Base-by-base conservation (phyloP, 2,113 vertebrate genomes). In the Coryphaenoides rupestris region DNA sequence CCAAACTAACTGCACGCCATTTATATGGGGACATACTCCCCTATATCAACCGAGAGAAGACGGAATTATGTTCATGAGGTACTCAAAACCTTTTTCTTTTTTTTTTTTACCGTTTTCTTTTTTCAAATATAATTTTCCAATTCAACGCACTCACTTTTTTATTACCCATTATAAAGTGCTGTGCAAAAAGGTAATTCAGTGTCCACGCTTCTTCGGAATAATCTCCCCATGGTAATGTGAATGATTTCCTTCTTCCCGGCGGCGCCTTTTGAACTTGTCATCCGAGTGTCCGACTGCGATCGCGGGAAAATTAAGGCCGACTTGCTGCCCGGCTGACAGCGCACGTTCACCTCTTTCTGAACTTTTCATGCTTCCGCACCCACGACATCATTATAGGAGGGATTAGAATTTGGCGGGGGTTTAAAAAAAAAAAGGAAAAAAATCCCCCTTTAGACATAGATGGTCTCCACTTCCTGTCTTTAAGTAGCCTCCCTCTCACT, bases 201-300 rank as follows among this genome's bases (percentile, higher is more conserved):
- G 19, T 49, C 15, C 22, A 12, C 59, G 14, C 21, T 47, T n/a
- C 40, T 22, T 19, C 53, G 5, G 5, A 65, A 23, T 17, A n/a
- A 6, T 50, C 21, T 15, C 2, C 24, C 54, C 55, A 12, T 5
- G n/a, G 10, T 33, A 33, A 52, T 59, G 6, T 9, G 19, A 65
- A 23, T 9, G 12, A 49, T 40, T 69, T 24, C 50, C 54, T 14
- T 21, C 19, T 45, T 33, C 21, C 15, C 58, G 21, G 40, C 21
- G n/a, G 23, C 21, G 19, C 19, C 55, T 33, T 61, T 59, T 74
- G 22, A 69, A 76, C 28, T 33, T 19, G 58, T 60, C 55, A 0
- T 69, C 47, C 49, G 56, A 69, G 55, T 47, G 59, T 68, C 63
- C 57, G 10, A 4, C 21, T 55, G 58, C 68, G 66, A 61, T 65